These are phyloP conservation scores for Drosophila takahashii DNA, from an alignment of 1,140 invertebrate species.

Conservation along the genomic window DNA sequence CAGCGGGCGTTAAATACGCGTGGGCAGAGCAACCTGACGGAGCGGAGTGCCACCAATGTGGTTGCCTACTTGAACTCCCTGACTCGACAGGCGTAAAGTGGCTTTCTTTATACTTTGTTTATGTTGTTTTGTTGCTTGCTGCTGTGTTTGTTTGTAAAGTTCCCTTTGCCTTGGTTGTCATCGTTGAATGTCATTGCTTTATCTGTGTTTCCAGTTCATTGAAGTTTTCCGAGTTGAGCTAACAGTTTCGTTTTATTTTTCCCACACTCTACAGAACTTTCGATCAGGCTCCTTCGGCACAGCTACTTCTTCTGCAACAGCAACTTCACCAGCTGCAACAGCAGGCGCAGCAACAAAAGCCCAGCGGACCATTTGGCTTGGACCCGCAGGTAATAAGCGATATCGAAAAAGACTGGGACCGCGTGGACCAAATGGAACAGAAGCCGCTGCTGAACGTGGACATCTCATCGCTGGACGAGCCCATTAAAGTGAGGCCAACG, in stretches of 20 bases:
- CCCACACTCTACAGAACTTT: slow-evolving; percentile 60
- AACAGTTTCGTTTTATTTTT: background rate
- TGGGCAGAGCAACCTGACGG: slow-evolving; percentile 55
- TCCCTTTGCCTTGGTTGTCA: slow-evolving; percentile 8
- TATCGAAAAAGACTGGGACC: slow-evolving; percentile 86
- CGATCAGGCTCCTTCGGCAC: slow-evolving; percentile 69
- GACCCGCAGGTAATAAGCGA: slow-evolving; percentile 89
- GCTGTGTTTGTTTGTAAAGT: slow-evolving; percentile 29
- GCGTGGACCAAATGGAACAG: slow-evolving; percentile 76
- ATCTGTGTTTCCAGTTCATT: slow-evolving; percentile 8
- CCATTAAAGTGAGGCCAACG: slow-evolving; percentile 84
- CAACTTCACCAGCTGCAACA: slow-evolving; percentile 61
- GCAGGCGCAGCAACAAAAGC: slow-evolving; percentile 63
- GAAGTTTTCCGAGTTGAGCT: background rate
- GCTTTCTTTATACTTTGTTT: slow-evolving; percentile 57
- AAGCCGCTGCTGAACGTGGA: slow-evolving; percentile 85
- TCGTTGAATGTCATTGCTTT: background rate
- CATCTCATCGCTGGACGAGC: slow-evolving; percentile 86
- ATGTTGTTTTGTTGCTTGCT: slow-evolving; percentile 12
- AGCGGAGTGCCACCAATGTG: slow-evolving; percentile 58
- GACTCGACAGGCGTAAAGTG: slow-evolving; percentile 82
- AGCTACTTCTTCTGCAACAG: slow-evolving; percentile 63
- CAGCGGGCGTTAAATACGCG: slow-evolving; percentile 56
- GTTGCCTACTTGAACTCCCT: slow-evolving; percentile 56
- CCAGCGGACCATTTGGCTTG: slow-evolving; percentile 89